Base-by-base conservation (phyloP, 2,888 invertebrate genomes). In the Pyrrhia umbra region DNA sequence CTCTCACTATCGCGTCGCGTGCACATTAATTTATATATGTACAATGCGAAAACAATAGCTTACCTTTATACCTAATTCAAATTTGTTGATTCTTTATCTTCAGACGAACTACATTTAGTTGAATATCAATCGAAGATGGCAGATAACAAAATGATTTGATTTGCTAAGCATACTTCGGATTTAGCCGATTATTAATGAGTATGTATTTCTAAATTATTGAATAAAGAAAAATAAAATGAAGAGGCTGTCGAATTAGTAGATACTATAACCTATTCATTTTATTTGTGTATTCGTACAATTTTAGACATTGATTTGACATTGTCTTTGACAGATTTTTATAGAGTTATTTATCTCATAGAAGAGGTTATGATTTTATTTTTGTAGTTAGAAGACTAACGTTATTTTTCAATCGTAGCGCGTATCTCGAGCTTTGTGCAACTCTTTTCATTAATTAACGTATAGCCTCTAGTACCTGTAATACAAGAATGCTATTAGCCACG, bases 1-100 rank as follows among this genome's bases (percentile, higher is more conserved):
- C 74, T 55, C 9, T 63, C 74, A 63, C 74, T 58, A 72, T 73
- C 63, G 27, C 46, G 13, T 39, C 46, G 63, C 74, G 57, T 68
- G 71, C 43, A 42, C 52, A 56, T 16, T 18, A 39, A 16, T 54
- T 27, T 30, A 65, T 40, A n/a, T n/a, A n/a, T n/a, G 40, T 20
- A 57, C 16, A 37, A 40, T 42, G 10, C 15, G 23, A 50, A 57
- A 62, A 62, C 57, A 57, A 49, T 54, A 40, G 40, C 34, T n/a
- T 34, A n/a, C 13, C 34, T 42, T 18, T 10, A 20, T 21, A 20
- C n/a, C n/a, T n/a, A n/a, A n/a, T n/a, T n/a, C n/a, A n/a, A 27
- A 23, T 45, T 49, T 49, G 30, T 40, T 54, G 8, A 23, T 45
- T 34, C 9, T 37, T 73, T 73, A 68, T 72, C 74, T 73, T 30